These are phyloP conservation scores for Noturus placidus DNA, from an alignment of 2,113 vertebrate species.

Conservation along the genomic window DNA sequence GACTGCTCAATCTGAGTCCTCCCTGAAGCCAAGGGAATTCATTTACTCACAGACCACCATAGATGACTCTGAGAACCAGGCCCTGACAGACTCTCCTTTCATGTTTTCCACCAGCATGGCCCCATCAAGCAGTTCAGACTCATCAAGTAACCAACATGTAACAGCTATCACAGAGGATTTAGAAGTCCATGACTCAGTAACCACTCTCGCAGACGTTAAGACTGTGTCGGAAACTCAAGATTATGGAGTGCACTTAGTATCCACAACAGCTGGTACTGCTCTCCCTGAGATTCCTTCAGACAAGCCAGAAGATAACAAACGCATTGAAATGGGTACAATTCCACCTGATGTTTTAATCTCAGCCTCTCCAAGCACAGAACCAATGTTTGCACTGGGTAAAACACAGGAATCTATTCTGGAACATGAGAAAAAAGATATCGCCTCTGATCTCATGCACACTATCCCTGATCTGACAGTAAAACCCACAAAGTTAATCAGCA, in stretches of 20 bases:
- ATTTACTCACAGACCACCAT: slow-evolving; percentile 36
- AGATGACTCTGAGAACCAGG: slow-evolving; percentile 9
- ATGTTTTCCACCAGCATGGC: slow-evolving; percentile 79
- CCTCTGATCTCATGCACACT: slow-evolving; percentile 29
- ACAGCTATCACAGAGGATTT: slow-evolving; percentile 52
- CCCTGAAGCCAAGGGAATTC: slow-evolving; percentile 36
- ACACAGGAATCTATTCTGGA: slow-evolving; percentile 64
- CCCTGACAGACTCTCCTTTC: slow-evolving; percentile 56
- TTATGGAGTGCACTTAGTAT: slow-evolving; percentile 46
- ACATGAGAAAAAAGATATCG: slow-evolving; percentile 37
- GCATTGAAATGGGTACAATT: slow-evolving; percentile 63
- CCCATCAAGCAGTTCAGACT: slow-evolving; percentile 58
- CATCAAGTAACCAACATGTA: slow-evolving; percentile 53
- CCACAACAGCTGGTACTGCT: neutral
- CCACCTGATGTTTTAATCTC: slow-evolving; percentile 62
- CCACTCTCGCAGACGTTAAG: slow-evolving; percentile 39
- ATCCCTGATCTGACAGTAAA: neutral
- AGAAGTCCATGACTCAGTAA: slow-evolving; percentile 47
- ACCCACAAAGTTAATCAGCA: neutral
- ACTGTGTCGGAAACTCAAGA: slow-evolving; percentile 30
- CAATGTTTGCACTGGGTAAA: slow-evolving; percentile 66
- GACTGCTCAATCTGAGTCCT: slow-evolving; percentile 13
- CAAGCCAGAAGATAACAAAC: slow-evolving; percentile 59
- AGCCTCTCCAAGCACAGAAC: slow-evolving; percentile 57
- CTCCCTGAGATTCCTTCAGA: slow-evolving; percentile 44